Evolutionary conservation across 2,113 vertebrate genomes (phyloP).

Genomic region (Cyphomyrus plagiostoma): DNA sequence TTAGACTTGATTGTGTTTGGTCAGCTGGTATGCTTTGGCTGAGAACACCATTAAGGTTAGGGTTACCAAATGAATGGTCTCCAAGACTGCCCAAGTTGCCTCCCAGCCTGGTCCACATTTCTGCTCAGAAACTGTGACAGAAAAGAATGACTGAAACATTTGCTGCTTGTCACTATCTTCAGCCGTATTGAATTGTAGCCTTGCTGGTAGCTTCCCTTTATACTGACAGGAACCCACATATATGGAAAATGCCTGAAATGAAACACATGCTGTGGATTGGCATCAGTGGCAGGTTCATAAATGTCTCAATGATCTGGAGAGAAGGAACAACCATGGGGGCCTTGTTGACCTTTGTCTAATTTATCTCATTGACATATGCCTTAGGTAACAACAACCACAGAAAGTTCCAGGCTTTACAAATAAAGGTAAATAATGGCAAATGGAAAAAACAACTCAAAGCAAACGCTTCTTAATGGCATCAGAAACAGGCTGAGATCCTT

Average conservation of each 20-base stretch:
- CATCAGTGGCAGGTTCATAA: background rate
- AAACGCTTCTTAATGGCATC: background rate
- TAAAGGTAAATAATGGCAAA: background rate
- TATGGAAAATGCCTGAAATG: background rate
- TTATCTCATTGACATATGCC: background rate
- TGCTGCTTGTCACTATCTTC: background rate
- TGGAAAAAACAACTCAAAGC: background rate
- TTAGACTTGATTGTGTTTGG: background rate
- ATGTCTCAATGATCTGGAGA: background rate
- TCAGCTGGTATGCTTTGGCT: background rate
- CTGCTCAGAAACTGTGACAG: background rate
- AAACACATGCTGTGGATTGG: background rate
- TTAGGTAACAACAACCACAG: background rate
- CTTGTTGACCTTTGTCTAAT: background rate
- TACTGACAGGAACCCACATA: background rate
- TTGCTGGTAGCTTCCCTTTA: background rate
- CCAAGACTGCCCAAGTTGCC: background rate
- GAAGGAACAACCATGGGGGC: background rate
- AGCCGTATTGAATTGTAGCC: background rate
- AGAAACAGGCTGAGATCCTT: background rate
- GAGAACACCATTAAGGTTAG: background rate
- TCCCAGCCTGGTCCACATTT: background rate
- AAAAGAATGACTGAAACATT: background rate
- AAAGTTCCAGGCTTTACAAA: background rate
- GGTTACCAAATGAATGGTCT: background rate